Conservation (phyloP, 2,113 vertebrate genomes). For the Melanerpes formicivorus region DNA sequence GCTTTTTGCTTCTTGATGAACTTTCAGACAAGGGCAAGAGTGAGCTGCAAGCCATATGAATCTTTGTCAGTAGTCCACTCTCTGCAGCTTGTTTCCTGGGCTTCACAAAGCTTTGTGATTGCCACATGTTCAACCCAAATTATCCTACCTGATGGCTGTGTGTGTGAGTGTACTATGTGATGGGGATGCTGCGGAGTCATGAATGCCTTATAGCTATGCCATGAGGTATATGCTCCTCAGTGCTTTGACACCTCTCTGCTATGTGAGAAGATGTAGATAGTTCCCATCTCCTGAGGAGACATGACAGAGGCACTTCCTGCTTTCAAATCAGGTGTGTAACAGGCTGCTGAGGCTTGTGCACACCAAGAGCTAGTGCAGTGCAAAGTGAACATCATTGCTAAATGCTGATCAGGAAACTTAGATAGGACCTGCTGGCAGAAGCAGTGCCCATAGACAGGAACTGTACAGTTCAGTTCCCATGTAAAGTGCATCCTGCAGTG, state of each 20-base stretch:
- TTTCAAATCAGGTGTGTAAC: not conserved
- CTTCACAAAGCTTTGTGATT: not conserved
- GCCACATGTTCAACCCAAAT: accelerated
- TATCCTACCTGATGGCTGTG: not conserved
- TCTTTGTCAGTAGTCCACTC: not conserved
- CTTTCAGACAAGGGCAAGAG: not conserved
- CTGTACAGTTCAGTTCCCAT: accelerated
- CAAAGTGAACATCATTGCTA: not conserved
- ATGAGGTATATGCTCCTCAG: not conserved
- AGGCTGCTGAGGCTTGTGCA: not conserved
- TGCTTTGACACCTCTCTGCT: not conserved
- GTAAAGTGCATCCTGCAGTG: too few species aligned
- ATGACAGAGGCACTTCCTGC: not conserved
- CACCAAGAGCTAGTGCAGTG: not conserved
- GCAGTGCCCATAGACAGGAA: too few species aligned
- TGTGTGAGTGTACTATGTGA: accelerated
- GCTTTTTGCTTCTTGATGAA: not conserved
- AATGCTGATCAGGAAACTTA: not conserved
- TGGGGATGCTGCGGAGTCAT: not conserved
- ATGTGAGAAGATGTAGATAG: not conserved
- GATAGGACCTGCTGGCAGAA: not conserved
- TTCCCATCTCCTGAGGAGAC: not conserved
- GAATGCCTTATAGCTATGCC: not conserved
- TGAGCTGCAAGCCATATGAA: not conserved
- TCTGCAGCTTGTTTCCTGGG: not conserved